Conservation (phyloP, 2,797 vertebrate species). For the Parauchenoglanis punctatus region DNA sequence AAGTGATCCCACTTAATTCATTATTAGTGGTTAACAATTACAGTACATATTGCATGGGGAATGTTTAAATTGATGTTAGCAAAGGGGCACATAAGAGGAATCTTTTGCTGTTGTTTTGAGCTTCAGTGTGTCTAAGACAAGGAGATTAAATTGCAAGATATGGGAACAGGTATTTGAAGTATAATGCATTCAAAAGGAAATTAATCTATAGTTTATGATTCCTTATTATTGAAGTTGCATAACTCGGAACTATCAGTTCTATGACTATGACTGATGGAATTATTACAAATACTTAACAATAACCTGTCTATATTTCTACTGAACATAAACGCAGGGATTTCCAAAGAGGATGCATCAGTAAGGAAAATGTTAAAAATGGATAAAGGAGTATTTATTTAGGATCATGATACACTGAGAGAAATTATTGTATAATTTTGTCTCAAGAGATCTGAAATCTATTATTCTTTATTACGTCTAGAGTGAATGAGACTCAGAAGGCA, state of each 20-base stretch:
- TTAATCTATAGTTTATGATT: neutral
- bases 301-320: neutral
- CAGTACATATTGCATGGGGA: slow-evolving; percentile 42
- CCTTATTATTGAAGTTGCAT: neutral
- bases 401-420: neutral
- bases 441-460: neutral
- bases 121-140: slow-evolving; percentile 45
- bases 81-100: neutral
- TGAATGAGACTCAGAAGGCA: neutral
- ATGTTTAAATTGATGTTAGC: slow-evolving; percentile 46
- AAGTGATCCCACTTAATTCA: slow-evolving; percentile 64
- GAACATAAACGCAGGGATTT: slow-evolving; percentile 30
- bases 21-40: slow-evolving; percentile 67
- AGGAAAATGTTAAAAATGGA: slow-evolving; percentile 73
- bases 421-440: slow-evolving; percentile 39
- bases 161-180: slow-evolving; percentile 11
- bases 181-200: neutral
- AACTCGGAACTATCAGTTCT: neutral
- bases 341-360: slow-evolving; percentile 68
- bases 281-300: neutral
- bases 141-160: slow-evolving; percentile 24
- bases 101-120: slow-evolving; percentile 13
- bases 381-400: slow-evolving; percentile 41
- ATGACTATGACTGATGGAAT: neutral
- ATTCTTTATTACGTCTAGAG: neutral